These are phyloP conservation scores for Allolobophora icterica DNA, from an alignment of 2,888 invertebrate genomes.

Conservation along the genomic window DNA sequence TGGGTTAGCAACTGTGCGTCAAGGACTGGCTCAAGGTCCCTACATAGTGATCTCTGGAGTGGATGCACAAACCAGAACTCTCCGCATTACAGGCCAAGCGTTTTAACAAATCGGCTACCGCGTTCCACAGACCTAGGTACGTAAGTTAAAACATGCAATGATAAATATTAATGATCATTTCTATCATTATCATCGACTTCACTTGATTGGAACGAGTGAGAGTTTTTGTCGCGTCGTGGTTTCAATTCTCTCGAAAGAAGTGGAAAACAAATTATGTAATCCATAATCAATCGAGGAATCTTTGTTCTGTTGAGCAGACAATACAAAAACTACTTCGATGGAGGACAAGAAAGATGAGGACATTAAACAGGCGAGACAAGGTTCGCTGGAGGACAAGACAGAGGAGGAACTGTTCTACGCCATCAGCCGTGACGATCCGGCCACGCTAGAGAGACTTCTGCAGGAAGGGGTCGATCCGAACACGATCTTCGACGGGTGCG, in stretches of 20 bases:
- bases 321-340: neutral
- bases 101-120: no score
- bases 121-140: no score
- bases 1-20: no score
- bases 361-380: no score
- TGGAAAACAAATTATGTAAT: neutral
- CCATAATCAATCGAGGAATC: neutral
- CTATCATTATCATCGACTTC: no score
- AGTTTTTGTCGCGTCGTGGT: neutral
- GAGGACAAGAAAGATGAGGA: neutral
- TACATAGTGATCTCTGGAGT: no score
- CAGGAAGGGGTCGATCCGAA: slow-evolving; percentile 41
- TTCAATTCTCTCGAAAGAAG: neutral
- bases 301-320: neutral
- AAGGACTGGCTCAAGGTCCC: no score
- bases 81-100: no score
- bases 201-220: neutral
- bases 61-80: no score
- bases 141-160: no score
- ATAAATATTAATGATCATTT: no score
- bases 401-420: slow-evolving; percentile 43
- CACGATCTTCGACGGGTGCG: slow-evolving; percentile 42
- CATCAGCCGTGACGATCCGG: slow-evolving; percentile 41
- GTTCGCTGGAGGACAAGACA: slow-evolving; percentile 36
- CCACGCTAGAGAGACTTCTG: slow-evolving; percentile 35